Conservation (phyloP, 2,888 invertebrate species). For the Temnothorax rugatulus region DNA sequence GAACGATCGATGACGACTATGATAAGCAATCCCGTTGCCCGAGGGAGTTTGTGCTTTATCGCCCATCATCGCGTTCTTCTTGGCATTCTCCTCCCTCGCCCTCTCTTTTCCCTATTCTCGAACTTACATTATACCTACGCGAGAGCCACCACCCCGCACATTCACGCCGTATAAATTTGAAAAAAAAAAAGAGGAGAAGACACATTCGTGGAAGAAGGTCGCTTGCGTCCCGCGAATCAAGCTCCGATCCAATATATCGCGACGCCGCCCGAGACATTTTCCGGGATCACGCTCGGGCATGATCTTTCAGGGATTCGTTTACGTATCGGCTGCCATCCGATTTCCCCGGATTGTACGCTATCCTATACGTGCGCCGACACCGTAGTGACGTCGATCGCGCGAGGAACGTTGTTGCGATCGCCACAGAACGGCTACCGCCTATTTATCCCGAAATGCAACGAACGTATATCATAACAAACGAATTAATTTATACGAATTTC, state of each 20-base stretch:
- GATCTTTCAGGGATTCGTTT: conserved; percentile 43
- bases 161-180: conserved; percentile 11
- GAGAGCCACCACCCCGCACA: not conserved
- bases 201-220: not conserved
- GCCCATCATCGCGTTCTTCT: conserved; percentile 49
- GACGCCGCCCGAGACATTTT: conserved; percentile 30
- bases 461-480: conserved; percentile 2
- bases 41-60: conserved; percentile 46
- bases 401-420: not conserved
- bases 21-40: conserved; percentile 49
- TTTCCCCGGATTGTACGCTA: conserved; percentile 6
- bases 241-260: conserved; percentile 31
- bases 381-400: not conserved
- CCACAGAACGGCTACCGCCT: not conserved
- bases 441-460: not conserved
- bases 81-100: not conserved
- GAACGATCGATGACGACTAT: conserved; percentile 57
- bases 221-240: conserved; percentile 6
- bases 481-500: conserved; percentile 13
- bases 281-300: conserved; percentile 23
- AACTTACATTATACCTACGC: conserved; percentile 31
- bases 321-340: conserved; percentile 28
- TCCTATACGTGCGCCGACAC: not conserved
- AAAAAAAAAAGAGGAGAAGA: not conserved
- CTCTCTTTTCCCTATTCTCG: not conserved